A percentile compares a stretch with the other conserved stretches of the same genome.
Evolutionary conservation across 1,140 invertebrate genomes (phyloP).

Genomic region (Drosophila novamexicana): DNA sequence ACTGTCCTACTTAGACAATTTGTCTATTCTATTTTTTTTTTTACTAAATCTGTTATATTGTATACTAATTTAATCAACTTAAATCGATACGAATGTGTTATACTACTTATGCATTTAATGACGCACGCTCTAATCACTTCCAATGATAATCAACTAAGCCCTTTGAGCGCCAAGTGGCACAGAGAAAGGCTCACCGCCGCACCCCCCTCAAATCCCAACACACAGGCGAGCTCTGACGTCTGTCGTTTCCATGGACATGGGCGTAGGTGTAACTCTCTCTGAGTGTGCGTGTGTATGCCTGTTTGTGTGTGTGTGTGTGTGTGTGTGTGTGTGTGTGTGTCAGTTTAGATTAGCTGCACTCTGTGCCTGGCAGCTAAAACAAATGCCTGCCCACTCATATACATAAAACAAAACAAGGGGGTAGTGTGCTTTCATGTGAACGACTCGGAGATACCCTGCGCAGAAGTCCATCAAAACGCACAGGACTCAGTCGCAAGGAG

Average conservation of each 20-base stretch:
- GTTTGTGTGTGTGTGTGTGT: background rate
- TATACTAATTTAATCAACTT: no score
- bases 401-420: background rate
- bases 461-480: no score
- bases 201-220: no score
- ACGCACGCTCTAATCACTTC: slow-evolving; percentile 30
- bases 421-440: background rate
- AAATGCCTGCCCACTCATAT: slow-evolving; percentile 17
- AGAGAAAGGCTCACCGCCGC: background rate
- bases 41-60: background rate
- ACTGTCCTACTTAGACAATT: no score
- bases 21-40: no score
- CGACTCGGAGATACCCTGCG: background rate
- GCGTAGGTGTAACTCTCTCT: slow-evolving; percentile 6
- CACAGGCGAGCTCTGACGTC: background rate
- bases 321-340: background rate
- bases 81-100: slow-evolving; percentile 31
- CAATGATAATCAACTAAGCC: slow-evolving; percentile 34
- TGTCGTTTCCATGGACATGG: slow-evolving; percentile 1
- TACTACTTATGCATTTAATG: slow-evolving; percentile 20
- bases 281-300: background rate
- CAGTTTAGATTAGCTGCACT: slow-evolving; percentile 18
- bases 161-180: background rate
- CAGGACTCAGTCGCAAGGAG: no score
- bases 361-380: slow-evolving; percentile 24